These are phyloP conservation scores for Cheiracanthium punctorium DNA, from an alignment of 2,888 invertebrate species.

Conservation along the genomic window DNA sequence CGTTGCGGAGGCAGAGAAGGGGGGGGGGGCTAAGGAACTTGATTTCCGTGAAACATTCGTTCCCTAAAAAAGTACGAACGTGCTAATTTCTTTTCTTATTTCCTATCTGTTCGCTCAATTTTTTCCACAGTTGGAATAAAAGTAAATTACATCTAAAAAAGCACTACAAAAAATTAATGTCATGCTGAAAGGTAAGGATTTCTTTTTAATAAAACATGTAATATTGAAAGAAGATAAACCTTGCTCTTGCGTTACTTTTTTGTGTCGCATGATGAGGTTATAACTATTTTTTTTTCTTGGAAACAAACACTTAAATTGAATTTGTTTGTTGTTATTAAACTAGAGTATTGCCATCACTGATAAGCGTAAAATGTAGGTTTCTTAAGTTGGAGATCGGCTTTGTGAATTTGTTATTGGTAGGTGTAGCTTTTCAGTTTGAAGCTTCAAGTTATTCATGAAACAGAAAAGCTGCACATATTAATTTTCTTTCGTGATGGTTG, in stretches of 20 bases:
- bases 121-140: too few relatives aligned
- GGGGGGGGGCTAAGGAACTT: slow-evolving; percentile 27
- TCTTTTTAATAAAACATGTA: neutral
- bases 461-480: slow-evolving; percentile 53
- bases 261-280: too few relatives aligned
- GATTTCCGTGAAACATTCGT: slow-evolving; percentile 39
- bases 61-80: slow-evolving; percentile 51
- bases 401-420: too few relatives aligned
- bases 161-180: neutral
- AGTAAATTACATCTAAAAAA: too few relatives aligned
- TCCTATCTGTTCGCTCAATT: neutral
- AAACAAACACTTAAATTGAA: too few relatives aligned
- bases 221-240: neutral
- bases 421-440: too few relatives aligned
- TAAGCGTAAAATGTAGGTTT: too few relatives aligned
- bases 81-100: slow-evolving; percentile 55
- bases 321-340: too few relatives aligned
- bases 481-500: slow-evolving; percentile 37
- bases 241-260: too few relatives aligned
- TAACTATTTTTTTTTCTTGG: too few relatives aligned
- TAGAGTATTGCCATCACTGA: too few relatives aligned
- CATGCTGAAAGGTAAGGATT: neutral
- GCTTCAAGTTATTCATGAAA: slow-evolving; percentile 47
- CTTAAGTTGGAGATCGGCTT: too few relatives aligned
- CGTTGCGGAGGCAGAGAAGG: neutral